Base-by-base conservation (phyloP, 2,113 vertebrate species). In the Malurus cyaneus region DNA sequence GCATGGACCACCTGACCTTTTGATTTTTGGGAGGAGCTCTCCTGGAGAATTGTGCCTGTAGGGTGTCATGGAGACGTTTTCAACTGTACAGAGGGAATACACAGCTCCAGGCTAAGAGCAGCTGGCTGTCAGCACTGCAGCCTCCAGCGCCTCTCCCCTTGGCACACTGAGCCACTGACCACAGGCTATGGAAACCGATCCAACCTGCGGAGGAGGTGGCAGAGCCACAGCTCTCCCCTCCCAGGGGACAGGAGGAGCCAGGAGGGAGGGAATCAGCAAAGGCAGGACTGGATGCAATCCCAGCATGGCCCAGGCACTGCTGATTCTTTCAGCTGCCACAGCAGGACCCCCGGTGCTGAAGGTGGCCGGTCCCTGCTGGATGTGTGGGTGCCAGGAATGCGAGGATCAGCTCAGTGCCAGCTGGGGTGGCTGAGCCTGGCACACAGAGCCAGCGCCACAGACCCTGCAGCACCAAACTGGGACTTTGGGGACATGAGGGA, bases 321-420 rank as follows among this genome's bases (percentile, higher is more conserved):
- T 29, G 26, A 12, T 2, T 56, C 61, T 42, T 31, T 57, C 26
- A 1, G 29, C 65, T 69, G 46, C 21, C 54, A 20, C 25, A 1
- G 3, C 0, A 0, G 56, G n/a, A 47, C 21, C 14, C 26, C 32
- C 25, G 1, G 64, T n/a, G 32, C 80, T 6, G 53, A 41, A 42
- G 0, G 0, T 2, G 3, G 59, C 21, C 9, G 42, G n/a, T 34
- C 69, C 6, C 2, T 28, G 11, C 32, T 54, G 42, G 42, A n/a
- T 2, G 12, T 1, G 16, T 9, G 31, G 31, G 64, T 44, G 47
- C 23, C 92, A 31, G 32, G 56, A 81, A 47, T 0, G 9, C 0
- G 1, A 64, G 24, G 53, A 32, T 72, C 1, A 2, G 61, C 49
- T 76, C 2, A 0, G 11, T 8, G 39, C 29, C 0, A 70, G 80